Percentiles rank a stretch among this genome's conserved stretches.
Evolutionary conservation across 2,113 vertebrate genomes (phyloP).

Genomic region (Montifringilla adamsi): DNA sequence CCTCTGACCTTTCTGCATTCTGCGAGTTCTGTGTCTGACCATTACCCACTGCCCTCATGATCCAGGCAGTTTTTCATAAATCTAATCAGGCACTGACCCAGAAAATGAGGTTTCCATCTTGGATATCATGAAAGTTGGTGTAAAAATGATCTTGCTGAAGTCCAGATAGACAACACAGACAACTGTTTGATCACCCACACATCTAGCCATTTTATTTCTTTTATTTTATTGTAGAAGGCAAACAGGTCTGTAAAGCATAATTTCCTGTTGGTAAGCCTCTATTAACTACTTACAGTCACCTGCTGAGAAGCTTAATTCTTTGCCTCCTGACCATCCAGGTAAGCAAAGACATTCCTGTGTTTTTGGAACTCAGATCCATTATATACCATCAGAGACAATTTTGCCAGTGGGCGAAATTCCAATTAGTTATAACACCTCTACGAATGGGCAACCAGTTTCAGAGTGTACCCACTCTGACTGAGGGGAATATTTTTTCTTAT

Average conservation of each 20-base stretch:
- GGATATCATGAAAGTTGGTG: not conserved
- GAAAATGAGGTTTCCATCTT: not conserved
- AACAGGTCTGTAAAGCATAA: not conserved
- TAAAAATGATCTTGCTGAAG: not conserved
- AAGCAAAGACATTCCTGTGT: not conserved
- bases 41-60: not conserved
- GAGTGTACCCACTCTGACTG: not conserved
- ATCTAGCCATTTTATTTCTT: not conserved
- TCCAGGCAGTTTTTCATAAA: not conserved
- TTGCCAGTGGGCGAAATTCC: not conserved
- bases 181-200: not conserved
- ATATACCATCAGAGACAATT: not conserved
- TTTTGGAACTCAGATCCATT: not conserved
- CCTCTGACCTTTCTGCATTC: not conserved
- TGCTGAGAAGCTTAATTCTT: not conserved
- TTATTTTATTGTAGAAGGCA: not conserved
- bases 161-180: not conserved
- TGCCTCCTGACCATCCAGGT: not conserved
- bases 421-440: not conserved
- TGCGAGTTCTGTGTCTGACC: not conserved
- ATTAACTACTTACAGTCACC: not conserved
- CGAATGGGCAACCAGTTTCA: not conserved
- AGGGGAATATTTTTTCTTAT: not conserved
- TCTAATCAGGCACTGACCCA: not conserved
- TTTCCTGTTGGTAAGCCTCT: not conserved